Conservation (phyloP, 2,797 vertebrate genomes). For the Tangara arthus region DNA sequence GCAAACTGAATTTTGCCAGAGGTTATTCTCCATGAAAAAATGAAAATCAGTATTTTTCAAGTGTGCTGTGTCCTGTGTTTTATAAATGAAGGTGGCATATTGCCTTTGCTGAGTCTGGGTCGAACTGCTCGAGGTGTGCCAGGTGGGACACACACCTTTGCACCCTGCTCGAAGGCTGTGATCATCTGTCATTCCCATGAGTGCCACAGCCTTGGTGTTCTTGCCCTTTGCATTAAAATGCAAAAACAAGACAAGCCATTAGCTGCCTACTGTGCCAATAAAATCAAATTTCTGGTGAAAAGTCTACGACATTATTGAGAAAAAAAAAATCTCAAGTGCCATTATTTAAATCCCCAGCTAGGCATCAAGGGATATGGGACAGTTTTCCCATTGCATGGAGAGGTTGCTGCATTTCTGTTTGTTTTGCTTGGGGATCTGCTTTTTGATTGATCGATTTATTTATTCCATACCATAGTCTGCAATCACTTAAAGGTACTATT, state of each 20-base stretch:
- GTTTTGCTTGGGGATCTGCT: background rate
- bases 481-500: background rate
- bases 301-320: background rate
- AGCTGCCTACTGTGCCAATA: background rate
- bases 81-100: background rate
- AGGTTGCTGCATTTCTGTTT: background rate
- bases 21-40: conserved; percentile 1
- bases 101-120: background rate
- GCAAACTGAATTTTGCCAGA: conserved; percentile 32
- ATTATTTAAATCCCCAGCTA: background rate
- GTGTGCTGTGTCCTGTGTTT: background rate
- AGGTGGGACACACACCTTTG: background rate
- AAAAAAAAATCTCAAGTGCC: background rate
- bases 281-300: background rate
- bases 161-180: background rate
- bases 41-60: conserved; percentile 1
- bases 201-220: background rate
- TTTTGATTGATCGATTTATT: background rate
- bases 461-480: background rate
- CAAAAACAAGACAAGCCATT: background rate
- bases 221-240: background rate
- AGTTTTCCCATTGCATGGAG: background rate
- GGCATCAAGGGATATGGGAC: background rate
- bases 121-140: background rate
- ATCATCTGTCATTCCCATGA: background rate